Evolutionary conservation across 2,888 invertebrate genomes (phyloP).

Genomic region (Cheilosia vernalis): DNA sequence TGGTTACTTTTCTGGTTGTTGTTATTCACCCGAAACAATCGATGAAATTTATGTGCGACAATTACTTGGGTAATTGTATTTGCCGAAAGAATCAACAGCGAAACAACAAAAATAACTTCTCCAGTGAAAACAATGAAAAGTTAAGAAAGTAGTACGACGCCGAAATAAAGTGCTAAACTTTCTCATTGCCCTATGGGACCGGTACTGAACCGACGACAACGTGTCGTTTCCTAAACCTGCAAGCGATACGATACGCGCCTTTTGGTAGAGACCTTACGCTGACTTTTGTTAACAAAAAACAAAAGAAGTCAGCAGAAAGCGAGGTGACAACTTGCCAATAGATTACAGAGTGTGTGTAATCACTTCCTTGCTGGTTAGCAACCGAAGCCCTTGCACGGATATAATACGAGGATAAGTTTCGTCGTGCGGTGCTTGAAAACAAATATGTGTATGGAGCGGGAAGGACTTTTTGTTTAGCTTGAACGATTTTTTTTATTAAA

Average conservation of each 20-base stretch:
- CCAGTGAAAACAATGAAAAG: constrained; percentile 59
- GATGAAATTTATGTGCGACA: constrained; percentile 62
- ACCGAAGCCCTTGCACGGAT: constrained; percentile 37
- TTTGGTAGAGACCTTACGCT: constrained; percentile 17
- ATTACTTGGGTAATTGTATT: constrained; percentile 71
- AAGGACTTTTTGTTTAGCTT: constrained; percentile 34
- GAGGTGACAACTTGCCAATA: constrained; percentile 72
- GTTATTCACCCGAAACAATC: constrained; percentile 51
- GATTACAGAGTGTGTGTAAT: constrained; percentile 63
- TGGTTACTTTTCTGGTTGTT: constrained; percentile 15
- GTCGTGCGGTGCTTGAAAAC: constrained; percentile 28
- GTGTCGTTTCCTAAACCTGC: constrained; percentile 29
- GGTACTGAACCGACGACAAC: constrained; percentile 24
- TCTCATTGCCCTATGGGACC: constrained; percentile 40
- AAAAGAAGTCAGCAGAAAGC: constrained; percentile 39
- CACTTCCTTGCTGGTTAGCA: constrained; percentile 35
- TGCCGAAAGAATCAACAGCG: constrained; percentile 55
- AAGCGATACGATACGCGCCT: constrained; percentile 18
- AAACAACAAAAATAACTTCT: constrained; percentile 61
- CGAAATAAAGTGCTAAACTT: constrained; percentile 72
- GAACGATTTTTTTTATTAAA: constrained; percentile 17
- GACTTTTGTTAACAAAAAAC: constrained; percentile 23
- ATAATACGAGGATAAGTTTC: constrained; percentile 50
- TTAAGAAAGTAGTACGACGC: constrained; percentile 71
- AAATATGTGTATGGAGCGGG: constrained; percentile 10